These are phyloP conservation scores for Muscidifurax raptorellus DNA, from an alignment of 1,140 invertebrate species.

Conservation along the genomic window DNA sequence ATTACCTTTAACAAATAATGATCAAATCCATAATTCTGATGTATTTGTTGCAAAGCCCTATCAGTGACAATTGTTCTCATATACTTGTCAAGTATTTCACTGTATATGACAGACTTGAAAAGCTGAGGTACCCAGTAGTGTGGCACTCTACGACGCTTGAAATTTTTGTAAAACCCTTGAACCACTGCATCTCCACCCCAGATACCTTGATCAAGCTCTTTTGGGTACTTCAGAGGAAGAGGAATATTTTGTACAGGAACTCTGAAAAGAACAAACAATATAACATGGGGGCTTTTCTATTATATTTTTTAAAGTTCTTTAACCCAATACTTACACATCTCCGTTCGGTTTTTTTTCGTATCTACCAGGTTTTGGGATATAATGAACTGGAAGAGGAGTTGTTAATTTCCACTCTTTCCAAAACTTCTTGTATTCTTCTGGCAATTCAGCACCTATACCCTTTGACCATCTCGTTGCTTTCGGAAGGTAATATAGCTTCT, in stretches of 20 bases:
- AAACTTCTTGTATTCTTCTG: constrained; percentile 91
- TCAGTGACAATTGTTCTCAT: constrained; percentile 88
- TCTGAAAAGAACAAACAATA: constrained; percentile 66
- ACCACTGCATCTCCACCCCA: constrained; percentile 98
- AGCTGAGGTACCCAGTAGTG: constrained; percentile 92
- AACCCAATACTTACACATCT: constrained; percentile 56
- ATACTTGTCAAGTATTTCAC: constrained; percentile 93
- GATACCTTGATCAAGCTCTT: constrained; percentile 89
- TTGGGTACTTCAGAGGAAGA: constrained; percentile 86
- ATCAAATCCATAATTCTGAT: constrained; percentile 95
- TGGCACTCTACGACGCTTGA: constrained; percentile 80
- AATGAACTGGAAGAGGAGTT: constrained; percentile 89
- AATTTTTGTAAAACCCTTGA: constrained; percentile 88
- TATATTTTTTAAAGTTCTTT: neutral
- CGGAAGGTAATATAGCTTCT: constrained; percentile 62
- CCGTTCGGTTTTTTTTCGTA: constrained; percentile 83
- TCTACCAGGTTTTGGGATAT: constrained; percentile 83
- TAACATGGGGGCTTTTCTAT: neutral
- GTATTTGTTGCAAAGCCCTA: constrained; percentile 88
- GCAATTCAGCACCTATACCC: constrained; percentile 82
- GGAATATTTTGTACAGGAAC: constrained; percentile 85
- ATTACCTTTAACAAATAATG: constrained; percentile 92
- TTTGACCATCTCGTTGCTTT: constrained; percentile 75
- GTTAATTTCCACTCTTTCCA: constrained; percentile 89
- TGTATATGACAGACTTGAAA: constrained; percentile 89